These are phyloP conservation scores for Eremophila alpestris DNA, from an alignment of 2,797 vertebrate genomes.

Conservation along the genomic window DNA sequence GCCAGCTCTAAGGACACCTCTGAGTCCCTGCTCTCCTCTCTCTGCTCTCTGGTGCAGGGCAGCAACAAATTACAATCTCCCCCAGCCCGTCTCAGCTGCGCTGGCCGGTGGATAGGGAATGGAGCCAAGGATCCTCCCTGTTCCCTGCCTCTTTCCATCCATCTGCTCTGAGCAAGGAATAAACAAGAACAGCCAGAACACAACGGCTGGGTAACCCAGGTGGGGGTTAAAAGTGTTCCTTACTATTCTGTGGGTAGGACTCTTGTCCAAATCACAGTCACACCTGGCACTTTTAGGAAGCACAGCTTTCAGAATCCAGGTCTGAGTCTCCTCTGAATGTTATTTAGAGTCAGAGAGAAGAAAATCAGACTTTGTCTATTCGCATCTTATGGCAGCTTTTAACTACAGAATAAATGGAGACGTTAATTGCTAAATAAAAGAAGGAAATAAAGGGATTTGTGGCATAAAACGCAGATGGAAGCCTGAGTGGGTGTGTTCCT, in stretches of 20 bases:
- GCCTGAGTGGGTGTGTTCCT: conserved; percentile 2
- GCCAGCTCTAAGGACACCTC: conserved; percentile 9
- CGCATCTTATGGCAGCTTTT: conserved; percentile 44
- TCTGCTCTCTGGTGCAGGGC: neutral
- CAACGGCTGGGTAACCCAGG: conserved; percentile 55
- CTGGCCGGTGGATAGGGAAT: conserved; percentile 44
- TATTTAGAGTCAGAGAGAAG: conserved; percentile 17
- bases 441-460: conserved; percentile 43
- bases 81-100: conserved; percentile 40
- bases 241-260: neutral
- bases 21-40: neutral
- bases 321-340: conserved; percentile 41
- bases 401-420: conserved; percentile 54
- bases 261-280: conserved; percentile 30
- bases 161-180: conserved; percentile 54
- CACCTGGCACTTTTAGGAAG: conserved; percentile 33
- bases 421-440: conserved; percentile 48
- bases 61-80: conserved; percentile 10
- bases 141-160: conserved; percentile 57
- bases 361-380: conserved; percentile 38
- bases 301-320: neutral
- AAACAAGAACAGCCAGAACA: conserved; percentile 60
- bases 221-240: conserved; percentile 23
- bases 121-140: conserved; percentile 59
- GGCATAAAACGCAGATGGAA: conserved; percentile 47